Base-by-base conservation (phyloP, 2,797 vertebrate genomes). In the Mareca penelope region DNA sequence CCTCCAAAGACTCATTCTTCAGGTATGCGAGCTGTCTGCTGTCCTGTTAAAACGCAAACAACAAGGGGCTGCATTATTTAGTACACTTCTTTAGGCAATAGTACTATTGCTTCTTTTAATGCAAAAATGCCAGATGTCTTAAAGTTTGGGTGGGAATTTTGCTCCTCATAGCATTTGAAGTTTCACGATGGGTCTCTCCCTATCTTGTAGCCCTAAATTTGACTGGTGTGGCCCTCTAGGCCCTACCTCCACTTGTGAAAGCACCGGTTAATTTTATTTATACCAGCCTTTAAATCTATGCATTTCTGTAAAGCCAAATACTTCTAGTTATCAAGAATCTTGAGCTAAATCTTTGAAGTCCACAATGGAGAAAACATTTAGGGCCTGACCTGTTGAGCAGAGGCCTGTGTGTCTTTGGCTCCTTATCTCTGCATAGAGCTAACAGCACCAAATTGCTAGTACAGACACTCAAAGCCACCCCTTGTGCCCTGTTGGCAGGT, bases 251-350 rank as follows among this genome's bases (percentile, higher is more conserved):
- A 68, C 23, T 6, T 23, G 42, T 55, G 15, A 81, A 87, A 93
- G 19, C 1, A 7, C 22, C 24, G 11, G 10, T 15, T 61, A 67
- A 56, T 82, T 91, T 65, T 63, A 31, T 44, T 91, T 77, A 76
- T 68, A 80, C 13, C 17, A 75, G 14, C 4, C 14, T 91, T 86
- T 84, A 85, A 80, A 93, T 60, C 10, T 56, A 67, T 1, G 0
- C 35, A 33, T 65, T 80, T 89, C 24, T 33, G 23, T 61, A 87
- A 75, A 89, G 10, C 12, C 78, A 92, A 21, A 87, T 24, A 15
- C 5, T 78, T 65, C 40, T 50, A 21, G 31, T 80, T 64, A 53
- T 65, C 9, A 55, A 59, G 31, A 64, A 46, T 64, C 33, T 63
- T 85, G 57, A 55, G n/a, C 57, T 15, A 73, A 79, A 93, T 64